Base-by-base conservation (phyloP, 2,797 vertebrate species). In the Columba guinea region DNA sequence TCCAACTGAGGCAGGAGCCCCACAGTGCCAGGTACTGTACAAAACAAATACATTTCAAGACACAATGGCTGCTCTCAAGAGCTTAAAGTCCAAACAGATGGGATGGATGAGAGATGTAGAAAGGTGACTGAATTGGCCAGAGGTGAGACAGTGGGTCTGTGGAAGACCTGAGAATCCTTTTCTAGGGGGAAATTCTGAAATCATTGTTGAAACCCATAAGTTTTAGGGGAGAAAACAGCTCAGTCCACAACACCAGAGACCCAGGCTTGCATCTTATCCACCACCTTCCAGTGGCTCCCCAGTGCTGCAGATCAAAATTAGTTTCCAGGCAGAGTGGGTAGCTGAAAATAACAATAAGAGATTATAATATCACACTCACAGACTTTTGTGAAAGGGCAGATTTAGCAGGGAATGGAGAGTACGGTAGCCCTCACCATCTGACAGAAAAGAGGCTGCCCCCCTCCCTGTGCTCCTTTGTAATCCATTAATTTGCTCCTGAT, bases 1-100 rank as follows among this genome's bases (percentile, higher is more conserved):
- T 96, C 88, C 95, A 95, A 83, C 71, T 22, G 51, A 95, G 87
- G 89, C 90, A 89, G 88, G 37, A 96, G 86, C 78, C 94, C 91
- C 74, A 73, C 58, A 9, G 93, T 27, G 22, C 30, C 84, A 90
- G 90, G 93, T 95, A 87, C 92, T 83, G 84, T 93, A 93, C 88
- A 90, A 90, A 94, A 87, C 77, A 96, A 97, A 95, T 85, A 85
- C 79, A 70, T 37, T 93, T 71, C 30, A 64, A 83, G 82, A 96
- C 82, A 94, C 89, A 95, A 93, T 75, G 73, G 62, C 55, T 86
- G 58, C 55, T 93, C 90, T 94, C 46, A 93, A 75, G 75, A 92
- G 70, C 78, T 59, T 71, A 6, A 91, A 90, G 51, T 80, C 88
- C 69, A 89, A 83, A 92, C 86, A 96, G 78, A 91, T 94, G 90